phyloP scores from a whole-genome alignment of 2,797 vertebrate species.

The Myotis myotis region DNA sequence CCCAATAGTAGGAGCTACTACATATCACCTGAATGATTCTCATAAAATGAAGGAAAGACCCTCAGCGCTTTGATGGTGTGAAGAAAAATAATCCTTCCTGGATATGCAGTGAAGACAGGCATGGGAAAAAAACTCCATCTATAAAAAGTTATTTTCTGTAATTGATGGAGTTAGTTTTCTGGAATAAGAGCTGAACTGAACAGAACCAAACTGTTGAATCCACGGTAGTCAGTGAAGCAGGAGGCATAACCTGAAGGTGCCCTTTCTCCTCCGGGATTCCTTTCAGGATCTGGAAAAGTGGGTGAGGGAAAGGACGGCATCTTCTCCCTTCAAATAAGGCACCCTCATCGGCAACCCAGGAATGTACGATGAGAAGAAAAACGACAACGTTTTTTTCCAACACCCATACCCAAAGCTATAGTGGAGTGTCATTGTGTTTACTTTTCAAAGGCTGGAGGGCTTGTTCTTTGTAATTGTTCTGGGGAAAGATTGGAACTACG shows the following conservation, averaged over 20 bases:
- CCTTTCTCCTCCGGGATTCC: background rate
- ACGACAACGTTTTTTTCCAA: background rate
- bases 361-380: background rate
- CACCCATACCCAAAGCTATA: background rate
- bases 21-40: slow-evolving; percentile 52
- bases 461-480: slow-evolving; percentile 11
- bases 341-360: background rate
- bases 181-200: slow-evolving; percentile 41
- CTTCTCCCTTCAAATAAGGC: background rate
- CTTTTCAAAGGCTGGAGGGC: background rate
- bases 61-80: slow-evolving; percentile 2
- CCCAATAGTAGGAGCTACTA: slow-evolving; percentile 5
- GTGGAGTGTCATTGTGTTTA: background rate
- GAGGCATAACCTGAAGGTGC: background rate
- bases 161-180: slow-evolving; percentile 57
- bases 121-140: slow-evolving; percentile 7
- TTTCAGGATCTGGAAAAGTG: background rate
- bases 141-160: slow-evolving; percentile 68
- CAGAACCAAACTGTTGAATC: slow-evolving; percentile 33
- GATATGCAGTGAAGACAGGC: slow-evolving; percentile 13
- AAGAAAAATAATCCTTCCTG: slow-evolving; percentile 49
- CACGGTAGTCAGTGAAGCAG: background rate
- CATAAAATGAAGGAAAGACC: slow-evolving; percentile 43
- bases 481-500: background rate
- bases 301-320: background rate